Evolutionary conservation across 2,888 invertebrate species (phyloP), one percentile per base, ranked within the genome.

Genomic region (Bruchidius siliquastri): DNA sequence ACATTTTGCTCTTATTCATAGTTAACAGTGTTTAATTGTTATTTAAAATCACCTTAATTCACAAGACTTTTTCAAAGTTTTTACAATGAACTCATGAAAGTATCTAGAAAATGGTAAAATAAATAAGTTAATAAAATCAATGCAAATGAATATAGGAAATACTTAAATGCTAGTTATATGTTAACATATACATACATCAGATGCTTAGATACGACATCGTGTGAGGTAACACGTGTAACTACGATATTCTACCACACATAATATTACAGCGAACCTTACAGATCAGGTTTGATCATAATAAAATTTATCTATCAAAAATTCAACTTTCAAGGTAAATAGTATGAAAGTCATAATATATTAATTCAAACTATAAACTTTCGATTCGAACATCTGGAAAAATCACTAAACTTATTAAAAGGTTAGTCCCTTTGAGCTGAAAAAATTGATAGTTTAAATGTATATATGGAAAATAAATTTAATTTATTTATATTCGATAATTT

Each of bases 11-110:
- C 49, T 49, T 49, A 49, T 49, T 49, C 1, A 13, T 49, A 49
- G 3, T 49, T 49, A 49, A 49, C 13, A 13, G 49, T 49, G 49
- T 49, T 49, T 3, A 49, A 49, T 49, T 49, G 49, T 18, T 49
- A 18, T 49, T 49, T 13, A 49, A 49, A 74, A 73, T 81, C 81
- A 81, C 80, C 81, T 81, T 79, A 74, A 72, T 77, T 78, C 73
- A 76, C 69, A 72, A 71, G 73, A 76, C 75, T 75, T 74, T 77
- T 77, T 76, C 76, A 73, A 72, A 74, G 71, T 76, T 76, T 77
- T 76, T 74, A 79, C 77, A 79, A 80, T 79, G 78, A 81, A 81
- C 77, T 79, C 82, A 80, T 82, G 81, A 84, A 82, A 80, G 81
- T 81, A 82, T 83, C 83, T 82, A 83, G 77, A 78, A 78, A 77